Evolutionary conservation across 2,797 vertebrate genomes (phyloP).

Genomic region (Clarias platycephalus): DNA sequence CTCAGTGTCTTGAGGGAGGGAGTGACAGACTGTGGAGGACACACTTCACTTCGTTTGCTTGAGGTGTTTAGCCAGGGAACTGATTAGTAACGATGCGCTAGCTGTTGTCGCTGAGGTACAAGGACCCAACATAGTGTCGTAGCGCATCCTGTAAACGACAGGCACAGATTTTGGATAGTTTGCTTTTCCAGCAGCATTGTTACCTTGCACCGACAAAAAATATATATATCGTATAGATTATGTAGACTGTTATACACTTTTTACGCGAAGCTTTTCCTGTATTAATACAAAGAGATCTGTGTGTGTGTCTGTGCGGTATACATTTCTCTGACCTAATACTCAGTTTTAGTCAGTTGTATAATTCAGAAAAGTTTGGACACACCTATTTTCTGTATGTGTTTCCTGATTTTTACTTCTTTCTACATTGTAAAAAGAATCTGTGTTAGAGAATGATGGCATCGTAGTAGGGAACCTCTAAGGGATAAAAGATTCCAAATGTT

Average conservation of each 20-base stretch:
- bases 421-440: too few relatives aligned
- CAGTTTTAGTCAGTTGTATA: not conserved
- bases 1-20: slow-evolving; percentile 31
- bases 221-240: not conserved
- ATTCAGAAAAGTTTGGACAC: not conserved
- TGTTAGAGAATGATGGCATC: too few relatives aligned
- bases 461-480: too few relatives aligned
- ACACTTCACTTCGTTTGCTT: slow-evolving; percentile 19
- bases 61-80: slow-evolving; percentile 21
- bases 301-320: not conserved
- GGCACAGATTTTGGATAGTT: not conserved
- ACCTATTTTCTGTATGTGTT: too few relatives aligned
- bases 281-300: not conserved
- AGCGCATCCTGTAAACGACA: slow-evolving; percentile 15
- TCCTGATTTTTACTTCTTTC: too few relatives aligned
- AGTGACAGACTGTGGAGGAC: slow-evolving; percentile 35
- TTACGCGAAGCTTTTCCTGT: not conserved
- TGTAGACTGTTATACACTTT: not conserved
- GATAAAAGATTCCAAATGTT: not conserved
- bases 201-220: too few relatives aligned
- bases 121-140: not conserved
- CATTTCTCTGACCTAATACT: not conserved
- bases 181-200: not conserved
- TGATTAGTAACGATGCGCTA: slow-evolving; percentile 34
- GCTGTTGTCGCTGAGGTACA: slow-evolving; percentile 26